These are phyloP conservation scores for Anoplolepis gracilipes DNA, from an alignment of 1,140 invertebrate genomes.

Conservation along the genomic window DNA sequence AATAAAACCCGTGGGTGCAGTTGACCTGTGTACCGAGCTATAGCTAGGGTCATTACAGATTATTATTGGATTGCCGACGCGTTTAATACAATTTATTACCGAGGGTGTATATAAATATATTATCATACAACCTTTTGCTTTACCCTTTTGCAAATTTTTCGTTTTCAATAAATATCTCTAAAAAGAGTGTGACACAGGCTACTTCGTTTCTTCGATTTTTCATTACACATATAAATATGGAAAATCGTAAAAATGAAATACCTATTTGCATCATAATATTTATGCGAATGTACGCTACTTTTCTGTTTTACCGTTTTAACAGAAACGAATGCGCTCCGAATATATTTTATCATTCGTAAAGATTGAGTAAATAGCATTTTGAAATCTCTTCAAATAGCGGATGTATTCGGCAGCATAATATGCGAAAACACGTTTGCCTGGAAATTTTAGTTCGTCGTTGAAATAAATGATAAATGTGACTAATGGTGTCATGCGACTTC, in stretches of 20 bases:
- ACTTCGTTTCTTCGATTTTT: not conserved
- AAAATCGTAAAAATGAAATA: slow-evolving; percentile 18
- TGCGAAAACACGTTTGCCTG: not conserved
- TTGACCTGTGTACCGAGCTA: slow-evolving; percentile 10
- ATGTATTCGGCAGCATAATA: not conserved
- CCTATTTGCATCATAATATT: slow-evolving; percentile 46
- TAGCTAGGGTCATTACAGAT: slow-evolving; percentile 40
- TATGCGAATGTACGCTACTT: slow-evolving; percentile 6
- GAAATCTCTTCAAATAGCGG: slow-evolving; percentile 32
- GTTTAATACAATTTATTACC: slow-evolving; percentile 54
- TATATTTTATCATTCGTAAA: slow-evolving; percentile 43
- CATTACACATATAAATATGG: not conserved
- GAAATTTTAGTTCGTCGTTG: slow-evolving; percentile 9
- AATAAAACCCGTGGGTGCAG: slow-evolving; percentile 55
- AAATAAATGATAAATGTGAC: slow-evolving; percentile 40
- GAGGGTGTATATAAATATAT: slow-evolving; percentile 12
- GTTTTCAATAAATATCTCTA: slow-evolving; percentile 11
- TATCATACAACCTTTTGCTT: not conserved
- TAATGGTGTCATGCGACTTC: not conserved
- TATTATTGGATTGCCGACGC: slow-evolving; percentile 40
- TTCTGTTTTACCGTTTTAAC: slow-evolving; percentile 40
- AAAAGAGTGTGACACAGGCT: not conserved
- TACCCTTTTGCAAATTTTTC: slow-evolving; percentile 29
- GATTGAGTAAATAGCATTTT: slow-evolving; percentile 49
- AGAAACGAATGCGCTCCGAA: not conserved